Base-by-base conservation (phyloP, 1,140 invertebrate species). In the Apis laboriosa region DNA sequence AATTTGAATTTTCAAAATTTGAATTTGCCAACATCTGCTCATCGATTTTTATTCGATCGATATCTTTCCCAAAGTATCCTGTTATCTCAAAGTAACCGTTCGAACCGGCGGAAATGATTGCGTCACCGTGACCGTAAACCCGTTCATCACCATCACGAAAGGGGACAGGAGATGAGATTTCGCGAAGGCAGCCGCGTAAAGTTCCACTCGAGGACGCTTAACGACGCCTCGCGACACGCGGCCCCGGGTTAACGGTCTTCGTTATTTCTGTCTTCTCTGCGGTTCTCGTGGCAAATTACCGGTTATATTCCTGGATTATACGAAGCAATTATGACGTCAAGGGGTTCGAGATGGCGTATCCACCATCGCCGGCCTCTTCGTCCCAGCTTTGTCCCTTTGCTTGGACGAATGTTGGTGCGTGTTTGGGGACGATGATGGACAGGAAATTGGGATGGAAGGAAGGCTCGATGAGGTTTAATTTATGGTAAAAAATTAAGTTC, bases 221-320 rank as follows among this genome's bases (percentile, higher is more conserved):
- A 89, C 81, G 78, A 88, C 84, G 79, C 78, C 53, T 68, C 81
- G 88, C 79, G 89, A 90, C 77, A 73, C 77, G 61, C n/a, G 58
- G 55, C 3, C 63, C 87, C 49, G 78, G 86, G 86, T 89, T 91
- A 91, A 91, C 89, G 88, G 85, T 89, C 88, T 88, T 89, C 82
- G 87, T 90, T 91, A 90, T 86, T 84, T 77, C 55, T 66, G 82
- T 49, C 34, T 34, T 34, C 34, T 34, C 82, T 53, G 66, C 81
- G 80, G 68, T 51, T 43, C 60, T 82, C 63, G 77, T 66, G 56
- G 81, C 70, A 90, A 89, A 90, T 89, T 90, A 84, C 82, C 79
- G 78, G 76, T 63, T 88, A 74, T 85, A 77, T 85, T 86, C 70
- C 56, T 71, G 64, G 84, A 84, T 83, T 86, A 84, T 84, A 73